phyloP scores from a whole-genome alignment of 2,113 vertebrate genomes.

The Vireo altiloquus region DNA sequence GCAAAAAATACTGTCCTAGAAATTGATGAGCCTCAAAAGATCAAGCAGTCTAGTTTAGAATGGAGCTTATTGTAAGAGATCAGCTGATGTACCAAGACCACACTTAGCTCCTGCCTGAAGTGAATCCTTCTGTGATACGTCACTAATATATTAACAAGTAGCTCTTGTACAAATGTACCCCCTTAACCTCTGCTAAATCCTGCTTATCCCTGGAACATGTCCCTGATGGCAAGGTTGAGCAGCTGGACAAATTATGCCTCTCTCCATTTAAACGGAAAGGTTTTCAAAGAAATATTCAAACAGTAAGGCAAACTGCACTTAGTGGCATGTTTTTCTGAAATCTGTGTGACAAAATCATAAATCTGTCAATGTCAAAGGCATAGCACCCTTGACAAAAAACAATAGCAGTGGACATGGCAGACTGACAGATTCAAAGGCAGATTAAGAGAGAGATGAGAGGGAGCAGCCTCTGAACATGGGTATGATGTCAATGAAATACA shows the following conservation, averaged over 20 bases:
- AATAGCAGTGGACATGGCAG: neutral
- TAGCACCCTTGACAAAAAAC: neutral
- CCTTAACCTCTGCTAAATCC: slow-evolving; percentile 50
- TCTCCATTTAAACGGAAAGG: neutral
- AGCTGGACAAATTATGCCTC: slow-evolving; percentile 1
- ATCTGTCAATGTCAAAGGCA: neutral
- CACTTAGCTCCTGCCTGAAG: neutral
- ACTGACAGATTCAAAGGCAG: neutral
- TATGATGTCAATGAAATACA: neutral
- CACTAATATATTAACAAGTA: slow-evolving; percentile 29
- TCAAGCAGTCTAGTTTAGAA: neutral
- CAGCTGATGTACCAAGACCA: neutral
- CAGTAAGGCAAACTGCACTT: neutral
- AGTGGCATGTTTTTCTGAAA: neutral
- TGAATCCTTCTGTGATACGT: slow-evolving; percentile 21
- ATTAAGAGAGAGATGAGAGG: neutral
- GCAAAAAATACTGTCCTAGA: neutral
- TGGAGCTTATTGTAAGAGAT: neutral
- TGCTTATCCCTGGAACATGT: slow-evolving; percentile 14
- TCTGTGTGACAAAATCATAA: neutral
- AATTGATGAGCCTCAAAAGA: neutral
- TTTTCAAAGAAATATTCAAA: neutral
- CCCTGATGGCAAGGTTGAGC: slow-evolving; percentile 9
- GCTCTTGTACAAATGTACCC: neutral
- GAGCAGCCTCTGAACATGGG: neutral